Percentiles rank a stretch among this genome's conserved stretches.
Conservation (phyloP, 1,140 invertebrate species). For the Magallana ariakensis region DNA sequence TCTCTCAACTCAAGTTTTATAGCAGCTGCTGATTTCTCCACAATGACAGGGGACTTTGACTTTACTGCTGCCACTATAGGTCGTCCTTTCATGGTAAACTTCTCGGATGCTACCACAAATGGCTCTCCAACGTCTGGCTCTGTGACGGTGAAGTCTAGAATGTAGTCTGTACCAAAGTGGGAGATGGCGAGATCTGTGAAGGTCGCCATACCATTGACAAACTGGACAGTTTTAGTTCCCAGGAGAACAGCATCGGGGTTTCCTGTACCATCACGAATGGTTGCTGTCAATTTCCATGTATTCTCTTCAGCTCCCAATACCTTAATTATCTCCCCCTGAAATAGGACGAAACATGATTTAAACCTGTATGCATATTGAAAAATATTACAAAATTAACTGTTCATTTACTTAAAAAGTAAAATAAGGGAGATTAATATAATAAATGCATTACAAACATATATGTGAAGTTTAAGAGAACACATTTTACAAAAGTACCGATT, state of each 20-base stretch:
- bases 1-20: slow-evolving; percentile 58
- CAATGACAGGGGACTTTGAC: slow-evolving; percentile 20
- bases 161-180: slow-evolving; percentile 61
- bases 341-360: not conserved
- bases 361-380: slow-evolving; percentile 34
- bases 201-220: slow-evolving; percentile 64
- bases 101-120: slow-evolving; percentile 45
- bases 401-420: too few species aligned
- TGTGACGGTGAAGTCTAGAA: slow-evolving; percentile 63
- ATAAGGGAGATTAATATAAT: too few species aligned
- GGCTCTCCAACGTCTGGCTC: slow-evolving; percentile 58
- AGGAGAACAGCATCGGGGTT: slow-evolving; percentile 49
- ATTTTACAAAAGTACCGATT: slow-evolving; percentile 42
- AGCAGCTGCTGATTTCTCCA: slow-evolving; percentile 35
- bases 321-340: slow-evolving; percentile 57
- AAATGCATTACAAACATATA: too few species aligned
- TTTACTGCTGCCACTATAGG: slow-evolving; percentile 46
- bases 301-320: slow-evolving; percentile 52
- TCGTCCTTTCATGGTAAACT: slow-evolving; percentile 38
- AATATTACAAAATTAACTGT: too few species aligned
- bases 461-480: too few species aligned
- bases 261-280: slow-evolving; percentile 42
- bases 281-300: slow-evolving; percentile 64
- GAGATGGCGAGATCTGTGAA: slow-evolving; percentile 64
- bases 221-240: slow-evolving; percentile 57